These are phyloP conservation scores for Oligia latruncula DNA, from an alignment of 2,888 invertebrate genomes.

Conservation along the genomic window DNA sequence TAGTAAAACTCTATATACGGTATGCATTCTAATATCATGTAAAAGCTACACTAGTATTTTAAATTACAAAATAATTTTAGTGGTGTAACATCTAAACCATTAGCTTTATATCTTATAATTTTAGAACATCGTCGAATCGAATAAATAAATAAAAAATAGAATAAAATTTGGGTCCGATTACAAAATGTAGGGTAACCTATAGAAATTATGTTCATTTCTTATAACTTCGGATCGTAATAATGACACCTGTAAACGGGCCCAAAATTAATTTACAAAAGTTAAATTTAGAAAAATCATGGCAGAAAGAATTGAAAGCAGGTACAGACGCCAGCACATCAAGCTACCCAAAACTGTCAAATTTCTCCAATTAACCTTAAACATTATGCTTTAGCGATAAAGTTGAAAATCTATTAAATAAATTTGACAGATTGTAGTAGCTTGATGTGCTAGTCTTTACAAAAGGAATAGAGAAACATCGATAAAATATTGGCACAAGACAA, in stretches of 20 bases:
- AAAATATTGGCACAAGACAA: conserved; percentile 83
- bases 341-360: too few species aligned
- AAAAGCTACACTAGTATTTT: conserved; percentile 79
- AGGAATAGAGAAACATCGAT: conserved; percentile 53
- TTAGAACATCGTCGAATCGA: conserved; percentile 45
- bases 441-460: background rate
- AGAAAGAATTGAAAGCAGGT: conserved; percentile 1
- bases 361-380: too few species aligned
- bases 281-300: background rate
- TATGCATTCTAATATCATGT: conserved; percentile 77
- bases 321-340: too few species aligned
- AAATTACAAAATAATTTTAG: conserved; percentile 62
- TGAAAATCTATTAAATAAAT: too few species aligned
- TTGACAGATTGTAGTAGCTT: too few species aligned
- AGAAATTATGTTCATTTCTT: background rate
- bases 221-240: background rate
- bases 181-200: background rate
- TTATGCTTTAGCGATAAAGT: too few species aligned
- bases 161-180: conserved; percentile 13
- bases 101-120: conserved; percentile 49
- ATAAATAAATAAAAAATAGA: conserved; percentile 2
- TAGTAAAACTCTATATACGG: conserved; percentile 69
- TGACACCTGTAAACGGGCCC: background rate
- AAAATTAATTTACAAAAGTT: background rate
- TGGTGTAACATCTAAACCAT: conserved; percentile 60